These are phyloP conservation scores for Erebia palarica DNA, from an alignment of 2,888 invertebrate genomes.

Conservation along the genomic window DNA sequence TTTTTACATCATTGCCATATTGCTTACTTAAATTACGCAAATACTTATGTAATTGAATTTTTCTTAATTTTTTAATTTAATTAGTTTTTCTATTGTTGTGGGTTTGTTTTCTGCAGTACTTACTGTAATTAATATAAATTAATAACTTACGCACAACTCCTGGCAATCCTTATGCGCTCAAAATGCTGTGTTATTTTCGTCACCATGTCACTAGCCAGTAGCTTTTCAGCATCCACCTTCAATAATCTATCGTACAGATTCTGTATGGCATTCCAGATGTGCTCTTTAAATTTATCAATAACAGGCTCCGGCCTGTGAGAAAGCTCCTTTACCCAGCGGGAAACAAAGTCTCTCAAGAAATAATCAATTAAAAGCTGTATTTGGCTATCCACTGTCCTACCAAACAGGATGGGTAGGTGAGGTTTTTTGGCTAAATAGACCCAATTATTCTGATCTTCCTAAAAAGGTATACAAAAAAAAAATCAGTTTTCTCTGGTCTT, in stretches of 20 bases:
- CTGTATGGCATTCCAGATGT: conserved; percentile 91
- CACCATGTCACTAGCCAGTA: conserved; percentile 92
- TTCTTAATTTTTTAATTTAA: no score
- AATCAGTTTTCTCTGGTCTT: no score
- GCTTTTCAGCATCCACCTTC: conserved; percentile 90
- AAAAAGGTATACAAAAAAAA: conserved; percentile 15
- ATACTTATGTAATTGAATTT: no score
- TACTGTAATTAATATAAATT: background rate
- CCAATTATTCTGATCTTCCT: conserved; percentile 75
- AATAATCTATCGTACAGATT: conserved; percentile 87
- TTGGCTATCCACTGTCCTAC: conserved; percentile 91
- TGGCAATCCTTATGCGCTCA: conserved; percentile 90
- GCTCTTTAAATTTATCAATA: conserved; percentile 87
- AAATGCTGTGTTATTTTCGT: conserved; percentile 92
- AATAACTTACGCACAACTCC: conserved; percentile 86
- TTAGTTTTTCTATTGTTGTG: no score
- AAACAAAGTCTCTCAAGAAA: conserved; percentile 89
- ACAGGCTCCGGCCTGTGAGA: conserved; percentile 85
- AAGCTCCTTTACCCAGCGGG: conserved; percentile 88
- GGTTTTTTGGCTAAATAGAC: conserved; percentile 66
- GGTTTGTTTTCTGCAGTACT: no score
- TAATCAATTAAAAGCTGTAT: conserved; percentile 92
- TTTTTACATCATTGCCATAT: no score
- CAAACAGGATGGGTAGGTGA: conserved; percentile 90
- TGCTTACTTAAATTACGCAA: no score